Base-by-base conservation (phyloP, 2,797 vertebrate species). In the Cynodonichthys magdalenae region DNA sequence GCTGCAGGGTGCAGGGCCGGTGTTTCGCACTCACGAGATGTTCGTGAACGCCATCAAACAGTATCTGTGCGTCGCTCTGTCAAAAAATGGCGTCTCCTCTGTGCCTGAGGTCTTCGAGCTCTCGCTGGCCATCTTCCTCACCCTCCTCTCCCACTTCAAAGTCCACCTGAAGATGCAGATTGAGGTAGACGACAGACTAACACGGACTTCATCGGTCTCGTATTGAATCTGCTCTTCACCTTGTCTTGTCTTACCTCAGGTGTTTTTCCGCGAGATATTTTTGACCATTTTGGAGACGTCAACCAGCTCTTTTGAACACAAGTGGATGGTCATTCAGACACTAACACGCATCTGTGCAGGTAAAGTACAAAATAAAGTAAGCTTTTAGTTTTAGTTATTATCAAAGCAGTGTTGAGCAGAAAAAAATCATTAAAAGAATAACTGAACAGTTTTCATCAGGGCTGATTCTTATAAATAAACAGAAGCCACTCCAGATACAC, bases 31-130 rank as follows among this genome's bases (percentile, higher is more conserved):
- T 75, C 98, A 99, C 41, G 98, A 99, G 91, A 99, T 99, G 97
- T 99, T 99, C 83, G 99, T 99, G 89, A 99, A 99, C 69, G 97
- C 97, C 92, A 99, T 99, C 90, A 99, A 99, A 81, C 98, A 99
- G 93, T 99, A 99, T 91, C 94, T 99, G 61, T 99, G 98, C 65
- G 97, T 99, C 85, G 98, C 98, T 48, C 91, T 99, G 75, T 99
- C 97, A 80, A 99, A 99, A 92, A 99, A 99, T 7, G 97, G 98
- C 44, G 98, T 99, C 51, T 99, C 98, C 4, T 99, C 97, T 31
- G 96, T 99, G 89, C 98, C 98, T 34, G 96, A 99, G 83, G 98
- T 99, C 87, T 99, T 99, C 85, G 97, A 99, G 68, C 96, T 99
- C 78, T 99, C 98, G 1, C 95, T 99, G 62, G 98, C 97, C 82